These are phyloP conservation scores for Rhynchotus rufescens DNA, from an alignment of 2,797 vertebrate genomes.

Conservation along the genomic window DNA sequence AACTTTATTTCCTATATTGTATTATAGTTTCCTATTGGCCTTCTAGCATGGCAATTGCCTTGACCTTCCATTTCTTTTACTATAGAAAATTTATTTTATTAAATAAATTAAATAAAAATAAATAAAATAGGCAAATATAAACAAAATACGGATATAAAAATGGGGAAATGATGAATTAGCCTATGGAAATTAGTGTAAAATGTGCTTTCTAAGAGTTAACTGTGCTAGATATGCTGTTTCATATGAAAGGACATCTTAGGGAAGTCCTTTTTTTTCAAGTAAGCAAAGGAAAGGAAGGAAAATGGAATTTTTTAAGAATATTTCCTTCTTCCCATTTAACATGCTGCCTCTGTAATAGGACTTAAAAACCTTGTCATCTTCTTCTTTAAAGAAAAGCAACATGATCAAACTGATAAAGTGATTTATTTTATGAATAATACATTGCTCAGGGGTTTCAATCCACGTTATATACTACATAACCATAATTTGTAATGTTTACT, in stretches of 20 bases:
- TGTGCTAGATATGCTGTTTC: rapidly evolving
- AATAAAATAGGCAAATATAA: neutral
- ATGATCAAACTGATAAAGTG: constrained; percentile 72
- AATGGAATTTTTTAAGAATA: neutral
- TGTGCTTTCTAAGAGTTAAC: neutral
- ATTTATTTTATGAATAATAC: constrained; percentile 78
- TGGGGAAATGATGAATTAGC: neutral
- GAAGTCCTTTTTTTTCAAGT: neutral
- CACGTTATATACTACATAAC: constrained; percentile 68
- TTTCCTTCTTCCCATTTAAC: neutral
- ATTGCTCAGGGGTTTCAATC: constrained; percentile 72
- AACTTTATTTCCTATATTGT: neutral
- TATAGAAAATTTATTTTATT: neutral
- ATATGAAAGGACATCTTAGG: neutral
- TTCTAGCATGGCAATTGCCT: neutral
- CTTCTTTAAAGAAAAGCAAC: constrained; percentile 52
- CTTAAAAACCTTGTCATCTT: constrained; percentile 41
- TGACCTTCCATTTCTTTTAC: neutral
- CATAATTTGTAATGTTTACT: constrained; percentile 80
- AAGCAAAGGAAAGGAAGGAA: neutral
- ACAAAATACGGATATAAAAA: neutral
- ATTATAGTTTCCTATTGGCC: neutral
- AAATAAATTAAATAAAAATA: neutral
- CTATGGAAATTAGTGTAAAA: neutral
- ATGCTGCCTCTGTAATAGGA: neutral